Conservation (phyloP, 2,888 invertebrate genomes). For the Geophilus truncorum region DNA sequence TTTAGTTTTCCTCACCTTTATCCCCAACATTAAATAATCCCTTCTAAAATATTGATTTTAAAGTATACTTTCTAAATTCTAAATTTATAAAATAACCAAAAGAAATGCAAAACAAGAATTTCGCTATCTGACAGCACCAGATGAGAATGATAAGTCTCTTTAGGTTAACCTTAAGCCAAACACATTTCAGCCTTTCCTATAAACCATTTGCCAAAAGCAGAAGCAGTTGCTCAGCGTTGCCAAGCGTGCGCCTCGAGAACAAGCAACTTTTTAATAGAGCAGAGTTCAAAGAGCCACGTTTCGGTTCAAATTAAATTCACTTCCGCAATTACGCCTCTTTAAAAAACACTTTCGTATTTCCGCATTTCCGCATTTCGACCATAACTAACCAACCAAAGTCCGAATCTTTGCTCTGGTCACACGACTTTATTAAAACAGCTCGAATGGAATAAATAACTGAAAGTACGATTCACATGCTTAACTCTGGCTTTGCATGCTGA, state of each 20-base stretch:
- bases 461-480: not conserved
- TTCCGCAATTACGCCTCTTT: not conserved
- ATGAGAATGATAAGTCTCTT: not conserved
- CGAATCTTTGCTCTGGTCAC: not conserved
- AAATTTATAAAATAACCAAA: too few species aligned
- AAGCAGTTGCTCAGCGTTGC: not conserved
- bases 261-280: not conserved
- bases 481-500: not conserved
- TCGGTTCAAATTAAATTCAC: not conserved
- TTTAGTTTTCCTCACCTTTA: too few species aligned
- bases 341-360: not conserved
- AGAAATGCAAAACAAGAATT: not conserved
- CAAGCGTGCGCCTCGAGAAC: not conserved
- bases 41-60: too few species aligned
- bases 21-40: not conserved
- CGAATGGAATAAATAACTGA: not conserved
- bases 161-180: not conserved
- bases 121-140: slow-evolving; percentile 3
- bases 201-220: not conserved
- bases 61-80: too few species aligned
- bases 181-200: not conserved
- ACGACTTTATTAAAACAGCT: not conserved
- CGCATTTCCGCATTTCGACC: too few species aligned
- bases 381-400: too few species aligned
- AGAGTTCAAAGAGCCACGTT: not conserved